Evolutionary conservation across 2,888 invertebrate species (phyloP).

Genomic region (Pogonocherus hispidulus): DNA sequence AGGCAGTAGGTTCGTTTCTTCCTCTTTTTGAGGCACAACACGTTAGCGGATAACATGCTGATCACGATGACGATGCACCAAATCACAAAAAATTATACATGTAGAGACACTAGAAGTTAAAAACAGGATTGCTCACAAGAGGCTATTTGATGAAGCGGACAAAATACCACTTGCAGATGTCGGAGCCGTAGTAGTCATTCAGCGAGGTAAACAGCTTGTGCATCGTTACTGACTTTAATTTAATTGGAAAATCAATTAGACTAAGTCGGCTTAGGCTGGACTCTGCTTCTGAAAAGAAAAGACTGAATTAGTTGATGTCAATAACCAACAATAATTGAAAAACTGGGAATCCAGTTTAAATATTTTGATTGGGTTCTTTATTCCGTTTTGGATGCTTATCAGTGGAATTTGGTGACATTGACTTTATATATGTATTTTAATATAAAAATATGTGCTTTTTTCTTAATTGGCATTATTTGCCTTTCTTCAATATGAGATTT

Average conservation of each 20-base stretch:
- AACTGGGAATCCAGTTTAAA: too few relatives aligned
- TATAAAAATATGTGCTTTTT: too few relatives aligned
- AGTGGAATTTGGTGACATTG: too few relatives aligned
- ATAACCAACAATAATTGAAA: not conserved
- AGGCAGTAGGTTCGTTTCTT: conserved; percentile 64
- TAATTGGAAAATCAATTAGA: conserved; percentile 42
- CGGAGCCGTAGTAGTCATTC: conserved; percentile 26
- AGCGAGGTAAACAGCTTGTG: conserved; percentile 26
- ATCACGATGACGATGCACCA: conserved; percentile 3
- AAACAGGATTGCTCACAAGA: conserved; percentile 4
- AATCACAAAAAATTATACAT: conserved; percentile 21
- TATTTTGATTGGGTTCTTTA: too few relatives aligned
- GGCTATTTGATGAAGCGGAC: conserved; percentile 24
- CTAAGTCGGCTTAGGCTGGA: conserved; percentile 25
- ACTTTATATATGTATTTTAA: too few relatives aligned
- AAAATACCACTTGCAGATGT: conserved; percentile 32
- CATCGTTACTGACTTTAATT: conserved; percentile 39
- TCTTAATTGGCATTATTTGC: too few relatives aligned
- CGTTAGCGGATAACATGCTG: conserved; percentile 64
- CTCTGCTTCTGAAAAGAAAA: conserved; percentile 32
- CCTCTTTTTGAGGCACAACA: conserved; percentile 66
- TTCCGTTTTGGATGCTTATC: too few relatives aligned
- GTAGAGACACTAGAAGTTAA: conserved; percentile 3
- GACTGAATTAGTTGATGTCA: conserved; percentile 25
- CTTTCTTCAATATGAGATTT: too few relatives aligned